phyloP scores from a whole-genome alignment of 2,113 vertebrate genomes.

The Chrysochloris asiatica region DNA sequence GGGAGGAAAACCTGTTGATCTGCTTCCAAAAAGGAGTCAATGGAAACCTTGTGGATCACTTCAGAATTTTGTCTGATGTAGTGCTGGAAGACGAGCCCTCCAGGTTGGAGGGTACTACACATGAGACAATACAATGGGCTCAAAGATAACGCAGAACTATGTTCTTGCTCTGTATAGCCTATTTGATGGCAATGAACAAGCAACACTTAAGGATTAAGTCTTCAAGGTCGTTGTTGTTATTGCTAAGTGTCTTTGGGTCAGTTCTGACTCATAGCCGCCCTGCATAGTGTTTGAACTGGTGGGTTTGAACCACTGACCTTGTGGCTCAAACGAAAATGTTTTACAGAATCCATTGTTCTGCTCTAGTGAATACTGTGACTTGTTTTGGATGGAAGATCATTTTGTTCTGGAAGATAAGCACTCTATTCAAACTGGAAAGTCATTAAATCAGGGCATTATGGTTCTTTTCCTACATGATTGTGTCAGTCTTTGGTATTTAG shows the following conservation, averaged over 20 bases:
- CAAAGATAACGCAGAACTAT: not conserved
- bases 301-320: no score
- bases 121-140: not conserved
- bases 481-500: not conserved
- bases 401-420: not conserved
- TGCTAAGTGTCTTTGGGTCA: not conserved
- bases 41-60: not conserved
- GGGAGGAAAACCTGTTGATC: no score
- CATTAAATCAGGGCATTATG: not conserved
- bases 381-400: not conserved
- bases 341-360: not conserved
- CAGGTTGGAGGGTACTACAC: not conserved
- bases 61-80: no score
- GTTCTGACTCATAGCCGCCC: not conserved
- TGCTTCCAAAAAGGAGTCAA: not conserved
- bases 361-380: not conserved
- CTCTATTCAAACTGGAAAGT: not conserved
- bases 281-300: no score
- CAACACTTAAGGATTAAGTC: no score
- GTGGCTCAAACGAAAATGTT: not conserved
- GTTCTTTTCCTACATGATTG: not conserved
- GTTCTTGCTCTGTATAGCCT: no score
- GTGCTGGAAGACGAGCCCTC: not conserved
- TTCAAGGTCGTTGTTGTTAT: no score
- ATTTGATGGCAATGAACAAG: no score